Base-by-base conservation (phyloP, 2,888 invertebrate species). In the Stenichneumon culpator region DNA sequence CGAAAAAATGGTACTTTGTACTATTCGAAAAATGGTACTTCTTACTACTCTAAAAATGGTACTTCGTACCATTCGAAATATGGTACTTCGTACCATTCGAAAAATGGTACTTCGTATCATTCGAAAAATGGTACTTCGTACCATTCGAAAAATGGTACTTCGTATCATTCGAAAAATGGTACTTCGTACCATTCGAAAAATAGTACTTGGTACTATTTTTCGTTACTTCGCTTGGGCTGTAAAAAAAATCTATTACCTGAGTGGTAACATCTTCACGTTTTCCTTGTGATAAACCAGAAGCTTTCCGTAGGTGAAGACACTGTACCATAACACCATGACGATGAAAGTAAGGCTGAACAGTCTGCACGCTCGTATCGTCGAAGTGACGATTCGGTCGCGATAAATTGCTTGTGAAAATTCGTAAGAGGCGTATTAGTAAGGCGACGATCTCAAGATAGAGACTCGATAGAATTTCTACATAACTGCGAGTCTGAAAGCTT, bases 291-390 rank as follows among this genome's bases (percentile, higher is more conserved):
- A 75, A 11, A 82, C 19, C n/a, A 82, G 60, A 69, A 85, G 54
- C 16, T 50, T 85, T 36, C 79, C 85, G 22, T 85, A 85, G 25
- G 39, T 60, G n/a, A 85, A 82, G 6, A 82, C 9, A 16, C 19
- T 39, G 72, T 85, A 85, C 85, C 85, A 85, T 44, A 82, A 72
- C n/a, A 85, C 79, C 65, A 82, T 72, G 47, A 85, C 19, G 19
- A 79, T 60, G 22, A 82, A 85, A 11, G 50, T 82, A 4, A 85
- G 32, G 36, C 75, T 85, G 78, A 85, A 72, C 25, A 70, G 25
- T 44, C 72, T 82, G 74, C 82, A 82, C 36, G 39, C 57, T 75
- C 82, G 79, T 70, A 85, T 79, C 6, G 79, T 85, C 28, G 75
- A 70, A 19, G 67, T 77, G 72, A 85, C 52, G 22, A 79, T 75